These are phyloP conservation scores for Smittia sp. DNA, from an alignment of 2,888 invertebrate species.

Conservation along the genomic window DNA sequence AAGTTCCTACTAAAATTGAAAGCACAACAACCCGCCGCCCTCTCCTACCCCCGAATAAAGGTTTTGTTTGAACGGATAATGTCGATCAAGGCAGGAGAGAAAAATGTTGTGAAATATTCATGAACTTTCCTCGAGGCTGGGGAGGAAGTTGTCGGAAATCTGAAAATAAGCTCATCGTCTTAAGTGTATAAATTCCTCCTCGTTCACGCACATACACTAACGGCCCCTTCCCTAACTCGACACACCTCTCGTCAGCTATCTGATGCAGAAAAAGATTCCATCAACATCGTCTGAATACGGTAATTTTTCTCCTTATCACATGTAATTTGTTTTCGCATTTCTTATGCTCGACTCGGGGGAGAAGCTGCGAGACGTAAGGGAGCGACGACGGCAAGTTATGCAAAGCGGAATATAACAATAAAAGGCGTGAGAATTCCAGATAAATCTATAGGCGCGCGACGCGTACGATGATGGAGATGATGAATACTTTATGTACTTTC, in stretches of 20 bases:
- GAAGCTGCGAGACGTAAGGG: not conserved
- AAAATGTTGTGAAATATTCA: slow-evolving; percentile 17
- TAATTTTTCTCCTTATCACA: slow-evolving; percentile 31
- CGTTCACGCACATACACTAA: no score
- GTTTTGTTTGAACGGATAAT: slow-evolving; percentile 23
- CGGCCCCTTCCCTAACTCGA: not conserved
- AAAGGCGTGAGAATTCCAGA: slow-evolving; percentile 29
- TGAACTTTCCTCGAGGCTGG: not conserved
- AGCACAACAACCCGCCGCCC: not conserved
- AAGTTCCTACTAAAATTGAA: no score
- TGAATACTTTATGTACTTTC: slow-evolving; percentile 30
- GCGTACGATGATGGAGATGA: slow-evolving; percentile 29
- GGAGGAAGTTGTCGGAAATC: slow-evolving; percentile 7
- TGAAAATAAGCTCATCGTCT: slow-evolving; percentile 2
- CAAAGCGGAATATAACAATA: slow-evolving; percentile 38
- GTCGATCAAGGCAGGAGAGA: not conserved
- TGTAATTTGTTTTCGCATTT: slow-evolving; percentile 19
- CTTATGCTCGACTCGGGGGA: not conserved
- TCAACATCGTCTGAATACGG: not conserved
- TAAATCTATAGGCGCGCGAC: slow-evolving; percentile 9
- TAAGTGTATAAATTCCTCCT: not conserved
- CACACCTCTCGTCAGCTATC: not conserved
- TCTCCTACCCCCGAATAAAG: not conserved
- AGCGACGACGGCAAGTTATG: not conserved
- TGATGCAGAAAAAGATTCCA: slow-evolving; percentile 1